phyloP scores from a whole-genome alignment of 2,113 vertebrate species.

The Oryzias melastigma region DNA sequence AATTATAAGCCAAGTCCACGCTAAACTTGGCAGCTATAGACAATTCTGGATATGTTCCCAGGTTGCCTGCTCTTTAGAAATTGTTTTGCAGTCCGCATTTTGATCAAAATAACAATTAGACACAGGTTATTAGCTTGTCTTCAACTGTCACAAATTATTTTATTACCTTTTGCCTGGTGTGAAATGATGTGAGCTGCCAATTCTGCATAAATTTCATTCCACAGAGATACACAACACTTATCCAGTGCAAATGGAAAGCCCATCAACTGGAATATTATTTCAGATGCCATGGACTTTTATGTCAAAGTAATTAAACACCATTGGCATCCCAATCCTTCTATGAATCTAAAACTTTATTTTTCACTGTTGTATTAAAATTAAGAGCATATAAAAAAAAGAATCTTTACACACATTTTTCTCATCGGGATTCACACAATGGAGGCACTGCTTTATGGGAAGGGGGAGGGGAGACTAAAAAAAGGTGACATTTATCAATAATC shows the following conservation, averaged over 20 bases:
- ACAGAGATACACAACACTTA: slow-evolving; percentile 14
- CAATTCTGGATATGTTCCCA: slow-evolving; percentile 9
- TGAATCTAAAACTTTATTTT: slow-evolving; percentile 31
- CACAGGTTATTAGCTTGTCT: background rate
- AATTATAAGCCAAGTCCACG: slow-evolving; percentile 27
- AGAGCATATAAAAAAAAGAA: background rate
- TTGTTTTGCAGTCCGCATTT: background rate
- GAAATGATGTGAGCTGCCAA: slow-evolving; percentile 34
- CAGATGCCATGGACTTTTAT: slow-evolving; percentile 26
- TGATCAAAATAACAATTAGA: background rate
- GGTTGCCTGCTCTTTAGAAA: background rate
- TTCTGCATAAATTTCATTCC: slow-evolving; percentile 9
- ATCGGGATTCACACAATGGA: background rate
- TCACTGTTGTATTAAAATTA: slow-evolving; percentile 22
- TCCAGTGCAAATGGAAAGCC: slow-evolving; percentile 22
- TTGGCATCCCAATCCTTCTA: slow-evolving; percentile 26
- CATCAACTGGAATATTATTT: slow-evolving; percentile 27
- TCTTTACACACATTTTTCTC: background rate
- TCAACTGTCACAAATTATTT: background rate
- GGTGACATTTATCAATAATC: background rate
- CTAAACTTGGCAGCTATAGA: slow-evolving; percentile 22
- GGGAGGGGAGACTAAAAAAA: background rate
- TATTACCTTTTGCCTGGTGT: slow-evolving; percentile 6
- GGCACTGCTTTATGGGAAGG: too few species aligned
- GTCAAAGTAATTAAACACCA: slow-evolving; percentile 32